These are phyloP conservation scores for Octodonta nipae DNA, from an alignment of 2,888 invertebrate species.

Conservation along the genomic window DNA sequence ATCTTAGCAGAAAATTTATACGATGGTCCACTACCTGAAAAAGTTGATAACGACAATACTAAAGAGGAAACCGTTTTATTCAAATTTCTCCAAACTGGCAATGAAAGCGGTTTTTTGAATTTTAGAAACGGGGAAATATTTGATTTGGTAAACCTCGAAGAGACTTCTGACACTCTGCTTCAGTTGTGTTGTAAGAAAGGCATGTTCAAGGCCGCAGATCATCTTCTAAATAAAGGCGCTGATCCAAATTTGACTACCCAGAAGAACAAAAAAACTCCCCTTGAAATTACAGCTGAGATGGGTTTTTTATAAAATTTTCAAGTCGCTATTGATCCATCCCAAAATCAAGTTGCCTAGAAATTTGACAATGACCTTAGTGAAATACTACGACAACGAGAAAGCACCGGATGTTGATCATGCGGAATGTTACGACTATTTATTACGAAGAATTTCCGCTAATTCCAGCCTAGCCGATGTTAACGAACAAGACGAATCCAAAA, in stretches of 20 bases:
- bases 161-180: constrained; percentile 32
- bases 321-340: constrained; percentile 39
- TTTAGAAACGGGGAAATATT: constrained; percentile 20
- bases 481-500: constrained; percentile 20
- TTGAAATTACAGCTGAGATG: constrained; percentile 49
- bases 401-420: constrained; percentile 38
- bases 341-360: constrained; percentile 16
- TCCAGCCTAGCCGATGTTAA: constrained; percentile 34
- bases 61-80: constrained; percentile 14
- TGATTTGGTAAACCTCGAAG: constrained; percentile 24
- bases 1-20: constrained; percentile 34
- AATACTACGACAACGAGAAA: constrained; percentile 35
- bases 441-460: constrained; percentile 31
- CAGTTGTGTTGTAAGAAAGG: constrained; percentile 37
- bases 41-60: constrained; percentile 3
- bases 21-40: constrained; percentile 18
- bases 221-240: constrained; percentile 39
- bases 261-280: constrained; percentile 40
- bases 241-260: constrained; percentile 40
- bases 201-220: constrained; percentile 39
- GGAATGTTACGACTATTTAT: constrained; percentile 48
- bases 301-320: constrained; percentile 44
- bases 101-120: constrained; percentile 23
- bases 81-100: constrained; percentile 11
- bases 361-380: constrained; percentile 21